Base-by-base conservation (phyloP, 2,888 invertebrate genomes). In the Mythimna albipuncta region DNA sequence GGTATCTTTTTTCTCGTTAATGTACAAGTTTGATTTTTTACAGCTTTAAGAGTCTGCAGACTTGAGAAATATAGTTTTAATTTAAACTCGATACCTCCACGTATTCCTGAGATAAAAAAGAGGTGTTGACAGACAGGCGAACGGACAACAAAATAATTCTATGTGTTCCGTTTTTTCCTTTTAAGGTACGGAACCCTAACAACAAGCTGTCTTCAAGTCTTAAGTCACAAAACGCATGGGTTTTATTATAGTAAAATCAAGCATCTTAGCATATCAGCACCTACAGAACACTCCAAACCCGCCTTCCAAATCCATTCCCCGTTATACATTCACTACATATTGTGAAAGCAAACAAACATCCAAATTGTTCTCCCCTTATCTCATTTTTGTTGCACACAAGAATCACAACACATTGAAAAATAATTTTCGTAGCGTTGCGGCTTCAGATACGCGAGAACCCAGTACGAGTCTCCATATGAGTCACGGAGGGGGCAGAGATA, bases 401-500 rank as follows among this genome's bases (percentile, higher is more conserved):
- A 87, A 87, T 83, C 84, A 83, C 75, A 87, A 85, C 81, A 83
- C 84, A 87, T 85, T 82, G 86, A 85, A 89, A 90, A 89, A 90
- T 89, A 88, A 89, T 88, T 91, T 88, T 83, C 80, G 73, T 71
- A 65, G 79, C 79, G 83, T 68, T 86, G 83, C 74, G 81, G 82
- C 76, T 65, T 74, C 72, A 85, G 87, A 85, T 85, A 87, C 74
- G 82, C 61, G 38, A 41, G 47, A 21, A 61, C 77, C 74, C 74
- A 80, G 82, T 83, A 63, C 75, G 85, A 91, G 91, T 93, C 92
- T 92, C 94, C 91, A 94, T 95, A 94, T 94, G 90, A 91, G 41
- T 94, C 95, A 96, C 38, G 13, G 26, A 47, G 55, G 55, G 61
- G 13, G 47, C 13, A 32, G 4, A 21, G 6, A 0, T 47, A 19